Percentiles rank a stretch among this genome's conserved stretches.
phyloP scores from a whole-genome alignment of 2,797 vertebrate genomes.

The Hephaestus fuliginosus region DNA sequence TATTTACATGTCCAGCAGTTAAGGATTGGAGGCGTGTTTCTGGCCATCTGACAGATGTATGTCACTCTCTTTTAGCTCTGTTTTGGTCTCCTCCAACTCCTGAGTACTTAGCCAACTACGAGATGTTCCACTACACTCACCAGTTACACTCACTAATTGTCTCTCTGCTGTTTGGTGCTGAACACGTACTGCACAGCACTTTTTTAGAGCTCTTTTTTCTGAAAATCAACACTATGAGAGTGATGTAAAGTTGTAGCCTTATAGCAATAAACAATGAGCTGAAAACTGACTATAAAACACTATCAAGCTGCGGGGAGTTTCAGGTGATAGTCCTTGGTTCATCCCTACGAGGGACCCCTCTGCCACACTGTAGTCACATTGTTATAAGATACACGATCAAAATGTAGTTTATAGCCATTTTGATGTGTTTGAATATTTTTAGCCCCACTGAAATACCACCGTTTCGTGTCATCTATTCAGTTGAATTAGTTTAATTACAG shows the following conservation, averaged over 20 bases:
- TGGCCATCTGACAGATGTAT: neutral
- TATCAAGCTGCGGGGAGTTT: no score
- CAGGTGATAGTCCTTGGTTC: no score
- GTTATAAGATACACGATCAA: neutral
- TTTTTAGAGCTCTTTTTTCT: neutral
- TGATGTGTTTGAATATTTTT: neutral
- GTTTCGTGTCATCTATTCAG: neutral
- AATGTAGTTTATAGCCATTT: neutral
- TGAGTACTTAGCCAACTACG: neutral
- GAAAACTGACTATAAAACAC: no score
- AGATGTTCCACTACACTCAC: neutral
- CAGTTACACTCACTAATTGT: neutral
- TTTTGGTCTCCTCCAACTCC: conserved; percentile 2
- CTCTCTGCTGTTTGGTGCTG: neutral
- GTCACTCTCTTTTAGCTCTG: neutral
- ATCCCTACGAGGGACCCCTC: no score
- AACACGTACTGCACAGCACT: neutral
- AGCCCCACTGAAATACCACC: neutral
- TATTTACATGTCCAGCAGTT: neutral
- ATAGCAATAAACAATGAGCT: no score
- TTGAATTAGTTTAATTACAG: neutral
- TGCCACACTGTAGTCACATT: neutral
- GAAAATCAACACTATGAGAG: neutral
- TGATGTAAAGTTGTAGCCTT: neutral
- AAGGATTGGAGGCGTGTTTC: neutral